Evolutionary conservation across 2,797 vertebrate genomes (phyloP), one percentile per base, ranked within the genome.

Genomic region (Sparidentex hasta): DNA sequence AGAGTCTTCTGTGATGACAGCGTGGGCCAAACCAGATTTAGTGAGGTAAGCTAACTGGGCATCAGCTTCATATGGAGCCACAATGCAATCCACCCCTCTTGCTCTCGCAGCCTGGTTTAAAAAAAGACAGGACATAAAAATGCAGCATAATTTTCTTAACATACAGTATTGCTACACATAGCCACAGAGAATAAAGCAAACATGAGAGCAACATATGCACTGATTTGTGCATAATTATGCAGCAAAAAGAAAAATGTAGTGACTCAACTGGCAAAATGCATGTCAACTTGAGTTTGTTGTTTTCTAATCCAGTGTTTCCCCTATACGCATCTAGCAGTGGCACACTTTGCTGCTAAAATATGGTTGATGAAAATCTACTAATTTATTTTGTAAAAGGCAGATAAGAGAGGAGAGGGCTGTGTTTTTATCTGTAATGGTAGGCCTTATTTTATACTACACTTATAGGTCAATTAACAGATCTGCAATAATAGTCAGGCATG

Each of bases 41-140:
- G 95, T 98, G 41, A 99, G 95, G 74, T 96, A 98, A 64, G 98
- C 97, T 89, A 99, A 43, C 90, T 99, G 98, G 43, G 98, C 97
- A 77, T 99, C 98, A 0, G 98, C 98, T 94, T 99, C 98, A 44
- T 99, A 99, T 0, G 98, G 98, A 54, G 98, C 98, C 84, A 99
- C 98, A 1, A 99, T 82, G 67, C 97, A 99, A 67, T 99, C 98
- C 62, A 99, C 95, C 1, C 96, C 97, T 71, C 94, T 95, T 0
- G 88, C 78, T 80, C 97, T 94, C 0, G 98, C 98, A 65, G 94
- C 95, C 98, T 99, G 86, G 1, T 47, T 78, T 18, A 47, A 62
- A 23, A 62, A 23, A 76, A 41, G 4, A 27, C 29, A 64, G 44
- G 16, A 58, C 4, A 50, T 7, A 43, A n/a, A 51, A 8, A 64